Conservation (phyloP, 2,888 invertebrate species). For the Cephus spinipes region DNA sequence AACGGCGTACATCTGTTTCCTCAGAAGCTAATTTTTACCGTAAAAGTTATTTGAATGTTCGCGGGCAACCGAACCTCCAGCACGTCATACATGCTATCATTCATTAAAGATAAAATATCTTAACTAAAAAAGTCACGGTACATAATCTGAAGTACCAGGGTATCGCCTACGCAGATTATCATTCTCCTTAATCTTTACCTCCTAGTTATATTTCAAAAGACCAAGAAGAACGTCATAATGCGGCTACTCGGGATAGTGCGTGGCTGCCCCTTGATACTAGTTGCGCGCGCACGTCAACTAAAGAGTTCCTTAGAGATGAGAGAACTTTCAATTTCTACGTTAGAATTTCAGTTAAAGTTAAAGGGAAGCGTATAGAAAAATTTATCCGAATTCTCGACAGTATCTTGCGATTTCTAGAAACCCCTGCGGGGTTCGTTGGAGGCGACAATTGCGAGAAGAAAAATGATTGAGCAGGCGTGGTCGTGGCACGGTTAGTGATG, state of each 20-base stretch:
- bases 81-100: neutral
- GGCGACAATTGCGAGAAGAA: neutral
- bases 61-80: neutral
- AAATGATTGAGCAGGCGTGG: neutral
- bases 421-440: neutral
- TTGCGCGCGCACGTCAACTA: neutral
- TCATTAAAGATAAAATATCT: neutral
- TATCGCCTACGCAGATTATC: neutral
- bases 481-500: conserved; percentile 59
- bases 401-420: neutral
- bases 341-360: conserved; percentile 2
- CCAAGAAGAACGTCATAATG: neutral
- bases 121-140: neutral
- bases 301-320: neutral
- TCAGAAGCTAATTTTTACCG: neutral
- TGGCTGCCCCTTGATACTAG: neutral
- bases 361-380: neutral
- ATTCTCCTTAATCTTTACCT: neutral
- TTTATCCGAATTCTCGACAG: neutral
- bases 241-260: neutral
- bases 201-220: neutral
- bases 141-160: neutral
- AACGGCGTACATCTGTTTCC: neutral
- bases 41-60: neutral
- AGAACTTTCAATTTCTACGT: neutral